Evolutionary conservation across 1,140 invertebrate species (phyloP).

Genomic region (Cherax quadricarinatus): DNA sequence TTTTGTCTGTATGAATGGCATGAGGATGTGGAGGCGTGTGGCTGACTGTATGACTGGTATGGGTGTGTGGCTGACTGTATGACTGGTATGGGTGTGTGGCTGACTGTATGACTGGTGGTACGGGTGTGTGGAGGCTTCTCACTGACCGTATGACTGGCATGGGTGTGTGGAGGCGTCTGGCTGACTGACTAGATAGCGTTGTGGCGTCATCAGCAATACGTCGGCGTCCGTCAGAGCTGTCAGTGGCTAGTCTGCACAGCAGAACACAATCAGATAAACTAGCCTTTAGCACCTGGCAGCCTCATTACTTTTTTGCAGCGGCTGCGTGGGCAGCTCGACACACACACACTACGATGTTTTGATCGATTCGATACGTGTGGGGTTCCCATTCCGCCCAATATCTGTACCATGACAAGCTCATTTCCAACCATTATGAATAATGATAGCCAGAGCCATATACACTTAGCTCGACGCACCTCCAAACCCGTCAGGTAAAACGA

Average conservation of each 20-base stretch:
- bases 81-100: not conserved
- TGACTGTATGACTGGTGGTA: too few relatives aligned
- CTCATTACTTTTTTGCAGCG: constrained; percentile 20
- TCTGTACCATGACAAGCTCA: constrained; percentile 63
- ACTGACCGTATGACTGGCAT: too few relatives aligned
- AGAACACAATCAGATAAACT: constrained; percentile 49
- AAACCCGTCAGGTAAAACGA: constrained; percentile 38
- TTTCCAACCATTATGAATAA: constrained; percentile 63
- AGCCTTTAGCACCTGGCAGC: constrained; percentile 33
- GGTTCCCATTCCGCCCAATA: constrained; percentile 47
- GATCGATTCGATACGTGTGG: constrained; percentile 59
- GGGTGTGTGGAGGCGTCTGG: too few relatives aligned
- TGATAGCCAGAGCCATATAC: constrained; percentile 58
- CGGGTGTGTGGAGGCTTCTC: too few relatives aligned
- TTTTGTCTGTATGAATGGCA: not conserved
- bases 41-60: not conserved
- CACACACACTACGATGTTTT: constrained; percentile 7
- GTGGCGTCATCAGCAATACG: not conserved
- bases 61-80: not conserved
- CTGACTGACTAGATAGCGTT: constrained; percentile 10
- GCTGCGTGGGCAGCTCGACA: not conserved
- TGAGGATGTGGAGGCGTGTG: not conserved
- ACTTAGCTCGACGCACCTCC: constrained; percentile 59
- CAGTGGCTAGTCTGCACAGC: constrained; percentile 7
- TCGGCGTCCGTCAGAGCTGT: not conserved